Conservation (phyloP, 1,140 invertebrate genomes). For the Andrena cerasifolii region DNA sequence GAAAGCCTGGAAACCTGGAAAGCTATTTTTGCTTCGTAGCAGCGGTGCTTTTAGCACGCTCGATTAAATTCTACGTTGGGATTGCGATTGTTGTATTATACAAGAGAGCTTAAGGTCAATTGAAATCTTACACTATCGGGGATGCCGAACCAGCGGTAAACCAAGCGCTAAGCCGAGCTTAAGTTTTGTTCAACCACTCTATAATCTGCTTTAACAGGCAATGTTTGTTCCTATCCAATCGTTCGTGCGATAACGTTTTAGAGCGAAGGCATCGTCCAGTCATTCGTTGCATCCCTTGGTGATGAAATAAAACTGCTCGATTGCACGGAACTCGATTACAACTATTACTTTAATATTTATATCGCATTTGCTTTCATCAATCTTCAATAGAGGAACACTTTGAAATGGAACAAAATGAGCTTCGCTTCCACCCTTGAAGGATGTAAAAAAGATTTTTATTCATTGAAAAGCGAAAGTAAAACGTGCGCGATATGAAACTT, state of each 20-base stretch:
- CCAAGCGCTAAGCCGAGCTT: conserved; percentile 32
- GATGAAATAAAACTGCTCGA: not conserved
- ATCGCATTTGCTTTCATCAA: too few relatives aligned
- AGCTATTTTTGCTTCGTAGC: too few relatives aligned
- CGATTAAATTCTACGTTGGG: not conserved
- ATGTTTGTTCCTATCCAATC: not conserved
- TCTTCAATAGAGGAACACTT: too few relatives aligned
- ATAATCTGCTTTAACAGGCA: conserved; percentile 19
- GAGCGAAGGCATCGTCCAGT: not conserved
- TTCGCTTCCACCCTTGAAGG: too few relatives aligned
- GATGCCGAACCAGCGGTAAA: conserved; percentile 8
- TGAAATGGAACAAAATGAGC: too few relatives aligned
- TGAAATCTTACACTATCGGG: conserved; percentile 25
- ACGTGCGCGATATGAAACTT: too few relatives aligned
- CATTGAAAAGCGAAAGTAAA: too few relatives aligned
- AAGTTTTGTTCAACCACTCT: conserved; percentile 35
- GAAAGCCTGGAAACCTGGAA: too few relatives aligned
- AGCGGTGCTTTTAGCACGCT: not conserved
- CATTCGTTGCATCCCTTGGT: not conserved
- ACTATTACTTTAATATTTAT: too few relatives aligned
- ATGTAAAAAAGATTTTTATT: too few relatives aligned
- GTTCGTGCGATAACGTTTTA: not conserved
- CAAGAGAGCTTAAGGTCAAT: conserved; percentile 7
- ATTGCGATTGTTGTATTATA: not conserved
- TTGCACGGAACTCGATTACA: too few relatives aligned